Evolutionary conservation across 2,888 invertebrate genomes (phyloP).

Genomic region (Drosophila percnosoma): DNA sequence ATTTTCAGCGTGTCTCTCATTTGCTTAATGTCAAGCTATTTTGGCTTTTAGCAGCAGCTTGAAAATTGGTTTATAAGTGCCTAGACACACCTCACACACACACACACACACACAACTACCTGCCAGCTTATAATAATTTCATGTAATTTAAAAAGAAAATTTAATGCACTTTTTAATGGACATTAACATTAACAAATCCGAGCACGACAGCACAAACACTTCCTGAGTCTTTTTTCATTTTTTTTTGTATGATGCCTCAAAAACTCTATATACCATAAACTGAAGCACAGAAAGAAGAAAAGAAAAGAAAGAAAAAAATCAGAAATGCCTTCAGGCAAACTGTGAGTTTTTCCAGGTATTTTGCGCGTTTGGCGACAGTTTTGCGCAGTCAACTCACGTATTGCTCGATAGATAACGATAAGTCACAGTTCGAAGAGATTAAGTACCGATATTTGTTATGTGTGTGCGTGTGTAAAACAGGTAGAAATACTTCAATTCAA

Average conservation of each 20-base stretch:
- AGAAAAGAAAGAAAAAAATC: conserved; percentile 9
- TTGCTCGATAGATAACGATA: conserved; percentile 43
- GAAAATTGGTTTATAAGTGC: conserved; percentile 71
- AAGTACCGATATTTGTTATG: conserved; percentile 16
- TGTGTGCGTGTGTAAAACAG: conserved; percentile 43
- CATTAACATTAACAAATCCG: conserved; percentile 58
- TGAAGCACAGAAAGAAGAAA: conserved; percentile 6
- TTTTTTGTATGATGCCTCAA: conserved; percentile 5
- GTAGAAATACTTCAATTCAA: conserved; percentile 46
- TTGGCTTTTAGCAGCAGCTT: conserved; percentile 74
- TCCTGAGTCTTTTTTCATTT: conserved; percentile 28
- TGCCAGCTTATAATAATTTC: conserved; percentile 57
- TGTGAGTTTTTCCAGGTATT: conserved; percentile 51
- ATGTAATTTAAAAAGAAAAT: conserved; percentile 47
- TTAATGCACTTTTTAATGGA: conserved; percentile 66
- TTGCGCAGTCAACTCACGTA: conserved; percentile 49
- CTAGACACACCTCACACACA: conserved; percentile 29
- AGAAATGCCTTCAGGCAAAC: conserved; percentile 23
- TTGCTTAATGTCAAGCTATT: conserved; percentile 68
- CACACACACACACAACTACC: conserved; percentile 4
- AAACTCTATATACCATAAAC: conserved; percentile 8
- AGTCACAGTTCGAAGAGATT: conserved; percentile 36
- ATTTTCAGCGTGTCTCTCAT: conserved; percentile 52
- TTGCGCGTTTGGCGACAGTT: conserved; percentile 50
- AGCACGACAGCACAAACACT: conserved; percentile 55